These are phyloP conservation scores for Molossus molossus DNA, from an alignment of 2,797 vertebrate genomes.

Conservation along the genomic window DNA sequence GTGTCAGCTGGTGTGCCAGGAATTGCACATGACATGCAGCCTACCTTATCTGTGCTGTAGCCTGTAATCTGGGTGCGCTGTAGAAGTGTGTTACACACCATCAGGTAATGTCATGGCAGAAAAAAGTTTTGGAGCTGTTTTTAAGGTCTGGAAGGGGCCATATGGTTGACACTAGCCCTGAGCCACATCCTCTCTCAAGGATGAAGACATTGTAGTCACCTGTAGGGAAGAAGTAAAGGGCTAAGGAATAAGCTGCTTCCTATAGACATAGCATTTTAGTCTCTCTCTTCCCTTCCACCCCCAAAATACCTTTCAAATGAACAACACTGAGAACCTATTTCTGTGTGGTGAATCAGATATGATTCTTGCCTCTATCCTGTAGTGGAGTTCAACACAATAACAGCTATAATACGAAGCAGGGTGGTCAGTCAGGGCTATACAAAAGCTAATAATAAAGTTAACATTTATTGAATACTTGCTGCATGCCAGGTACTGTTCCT, in stretches of 20 bases:
- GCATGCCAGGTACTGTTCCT: background rate
- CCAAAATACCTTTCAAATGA: slow-evolving; percentile 57
- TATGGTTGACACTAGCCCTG: slow-evolving; percentile 43
- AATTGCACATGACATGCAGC: slow-evolving; percentile 26
- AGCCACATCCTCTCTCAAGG: slow-evolving; percentile 31
- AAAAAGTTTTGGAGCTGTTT: slow-evolving; percentile 47
- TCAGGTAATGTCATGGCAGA: slow-evolving; percentile 60
- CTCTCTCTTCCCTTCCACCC: background rate
- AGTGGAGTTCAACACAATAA: slow-evolving; percentile 4
- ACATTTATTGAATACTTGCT: slow-evolving; percentile 48
- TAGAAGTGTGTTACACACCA: slow-evolving; percentile 50
- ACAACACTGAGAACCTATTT: background rate
- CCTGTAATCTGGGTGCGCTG: slow-evolving; percentile 40
- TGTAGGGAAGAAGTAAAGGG: background rate
- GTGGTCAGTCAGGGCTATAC: background rate
- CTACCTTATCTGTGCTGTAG: slow-evolving; percentile 50
- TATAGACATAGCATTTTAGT: background rate
- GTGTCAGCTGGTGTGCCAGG: slow-evolving; percentile 1
- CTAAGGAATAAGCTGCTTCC: slow-evolving; percentile 29
- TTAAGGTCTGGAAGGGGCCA: slow-evolving; percentile 7
- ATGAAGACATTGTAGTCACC: background rate
- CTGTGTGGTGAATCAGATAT: slow-evolving; percentile 30
- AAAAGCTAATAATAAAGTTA: slow-evolving; percentile 31
- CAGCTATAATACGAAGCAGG: background rate
- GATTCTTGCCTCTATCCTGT: background rate